Base-by-base conservation (phyloP, 2,888 invertebrate species). In the Meteorus cinctellus region DNA sequence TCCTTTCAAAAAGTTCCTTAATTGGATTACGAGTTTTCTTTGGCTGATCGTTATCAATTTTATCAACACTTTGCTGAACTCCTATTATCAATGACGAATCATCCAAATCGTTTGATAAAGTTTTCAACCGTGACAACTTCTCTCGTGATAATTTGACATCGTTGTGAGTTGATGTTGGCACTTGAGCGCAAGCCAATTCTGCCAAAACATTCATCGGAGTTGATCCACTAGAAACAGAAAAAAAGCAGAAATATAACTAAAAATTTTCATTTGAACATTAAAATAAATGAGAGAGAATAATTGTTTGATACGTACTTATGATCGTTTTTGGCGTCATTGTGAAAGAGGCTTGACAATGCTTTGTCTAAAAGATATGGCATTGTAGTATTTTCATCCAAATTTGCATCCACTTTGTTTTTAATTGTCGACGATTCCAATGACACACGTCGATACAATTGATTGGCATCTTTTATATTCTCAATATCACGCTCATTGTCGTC, bases 161-260 rank as follows among this genome's bases (percentile, higher is more conserved):
- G 0, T 81, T 76, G 14, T 81, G 79, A 16, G 86, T 89, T 1
- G 87, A 83, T 0, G 87, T 85, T 16, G 89, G 89, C 0, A 87
- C 89, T 73, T 88, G 86, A 1, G 89, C 89, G 67, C 89, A 89
- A 0, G 89, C 89, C 19, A 89, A 76, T 78, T 89, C 89, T 2
- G 89, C 89, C 27, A 89, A 77, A 1, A 89, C 86, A 72, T 88
- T 89, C 89, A 89, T 89, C 27, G 89, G 89, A 27, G 87, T 86
- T 4, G 89, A 89, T 66, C 87, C 88, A 80, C 89, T 89, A 82
- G 10, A 81, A 81, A 81, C 62, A 27, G 31, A 55, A 27, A 48
- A 8, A 27, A 55, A 31, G 2, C 24, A 24, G 19, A 51, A 55
- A 55, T 8, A 69, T 55, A 55, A 59, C 12, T 31, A 51, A 24